These are phyloP conservation scores for Acanthosoma haemorrhoidale DNA, from an alignment of 2,888 invertebrate species.

Conservation along the genomic window DNA sequence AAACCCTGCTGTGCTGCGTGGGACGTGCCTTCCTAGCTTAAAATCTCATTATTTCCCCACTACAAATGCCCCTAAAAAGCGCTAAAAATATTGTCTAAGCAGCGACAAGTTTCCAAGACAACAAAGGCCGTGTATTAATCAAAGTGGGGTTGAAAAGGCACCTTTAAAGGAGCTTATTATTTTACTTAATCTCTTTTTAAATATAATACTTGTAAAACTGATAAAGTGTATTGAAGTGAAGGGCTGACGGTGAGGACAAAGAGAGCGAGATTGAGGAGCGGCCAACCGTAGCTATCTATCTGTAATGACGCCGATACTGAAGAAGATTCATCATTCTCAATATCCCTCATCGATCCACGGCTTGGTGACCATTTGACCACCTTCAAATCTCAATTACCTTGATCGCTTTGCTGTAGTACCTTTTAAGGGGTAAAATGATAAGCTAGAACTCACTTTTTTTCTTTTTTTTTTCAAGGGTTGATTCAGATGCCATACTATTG, in stretches of 20 bases:
- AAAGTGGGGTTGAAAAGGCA: not conserved
- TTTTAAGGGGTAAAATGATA: too few species aligned
- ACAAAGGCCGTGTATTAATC: too few species aligned
- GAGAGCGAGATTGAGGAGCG: not conserved
- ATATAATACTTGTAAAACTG: not conserved
- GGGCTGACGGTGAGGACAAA: not conserved
- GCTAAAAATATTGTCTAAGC: too few species aligned
- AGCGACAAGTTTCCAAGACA: too few species aligned
- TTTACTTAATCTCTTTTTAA: not conserved
- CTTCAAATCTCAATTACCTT: constrained; percentile 11
- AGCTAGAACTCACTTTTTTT: too few species aligned
- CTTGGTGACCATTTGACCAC: not conserved
- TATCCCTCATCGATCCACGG: not conserved
- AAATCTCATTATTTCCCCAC: too few species aligned
- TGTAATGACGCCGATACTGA: not conserved
- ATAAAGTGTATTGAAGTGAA: not conserved
- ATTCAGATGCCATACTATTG: too few species aligned
- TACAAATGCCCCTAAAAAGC: too few species aligned
- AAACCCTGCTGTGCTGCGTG: too few species aligned
- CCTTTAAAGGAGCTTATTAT: not conserved
- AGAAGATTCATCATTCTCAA: not conserved
- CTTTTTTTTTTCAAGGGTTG: too few species aligned
- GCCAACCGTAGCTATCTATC: too few species aligned
- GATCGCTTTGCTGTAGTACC: not conserved
- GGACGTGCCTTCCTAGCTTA: too few species aligned